phyloP scores from a whole-genome alignment of 2,113 vertebrate species.

The Neolamprologus tretocephalus region DNA sequence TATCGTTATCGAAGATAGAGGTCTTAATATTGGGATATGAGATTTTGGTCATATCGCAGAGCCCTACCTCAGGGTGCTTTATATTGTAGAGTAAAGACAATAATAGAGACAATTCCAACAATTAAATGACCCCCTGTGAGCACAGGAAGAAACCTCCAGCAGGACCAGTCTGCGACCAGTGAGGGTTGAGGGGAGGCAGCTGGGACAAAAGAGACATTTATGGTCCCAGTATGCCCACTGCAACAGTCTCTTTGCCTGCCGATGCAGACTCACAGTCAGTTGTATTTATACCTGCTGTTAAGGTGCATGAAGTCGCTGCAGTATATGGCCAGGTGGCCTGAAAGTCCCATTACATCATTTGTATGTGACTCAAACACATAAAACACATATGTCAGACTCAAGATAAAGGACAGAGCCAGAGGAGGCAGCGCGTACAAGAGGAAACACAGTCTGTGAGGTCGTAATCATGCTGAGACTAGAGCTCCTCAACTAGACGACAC shows the following conservation, averaged over 20 bases:
- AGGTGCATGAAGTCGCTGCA: not conserved
- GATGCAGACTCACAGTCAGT: not conserved
- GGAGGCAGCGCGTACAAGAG: not conserved
- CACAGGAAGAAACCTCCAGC: not conserved
- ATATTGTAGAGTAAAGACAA: not conserved
- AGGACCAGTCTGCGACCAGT: rapidly evolving
- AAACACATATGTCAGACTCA: not conserved
- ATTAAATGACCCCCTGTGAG: not conserved
- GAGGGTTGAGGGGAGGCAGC: rapidly evolving
- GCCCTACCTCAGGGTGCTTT: not conserved
- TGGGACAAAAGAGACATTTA: not conserved
- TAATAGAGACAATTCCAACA: not conserved
- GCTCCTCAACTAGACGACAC: not conserved
- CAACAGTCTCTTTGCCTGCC: rapidly evolving
- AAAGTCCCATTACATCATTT: not conserved
- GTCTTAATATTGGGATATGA: too few species aligned
- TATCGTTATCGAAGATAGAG: rapidly evolving
- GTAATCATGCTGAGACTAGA: not conserved
- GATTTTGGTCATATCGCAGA: too few species aligned
- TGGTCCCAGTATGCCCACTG: not conserved
- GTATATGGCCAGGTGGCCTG: not conserved
- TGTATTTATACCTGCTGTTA: not conserved
- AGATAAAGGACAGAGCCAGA: not conserved
- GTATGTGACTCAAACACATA: not conserved
- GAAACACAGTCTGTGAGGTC: not conserved